Conservation (phyloP, 2,113 vertebrate genomes). For the Rhynchomys soricoides region DNA sequence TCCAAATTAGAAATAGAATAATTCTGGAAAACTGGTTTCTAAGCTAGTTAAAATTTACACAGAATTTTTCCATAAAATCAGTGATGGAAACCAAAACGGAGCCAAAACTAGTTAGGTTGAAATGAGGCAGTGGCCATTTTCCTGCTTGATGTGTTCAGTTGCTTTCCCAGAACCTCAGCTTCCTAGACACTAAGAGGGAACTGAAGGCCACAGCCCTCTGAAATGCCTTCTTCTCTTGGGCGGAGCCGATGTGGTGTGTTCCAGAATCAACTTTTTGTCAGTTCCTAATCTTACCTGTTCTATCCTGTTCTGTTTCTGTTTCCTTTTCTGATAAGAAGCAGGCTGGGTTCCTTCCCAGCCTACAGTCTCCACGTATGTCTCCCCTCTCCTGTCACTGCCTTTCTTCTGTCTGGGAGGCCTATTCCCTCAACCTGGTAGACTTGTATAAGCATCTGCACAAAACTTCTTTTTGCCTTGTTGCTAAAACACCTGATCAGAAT, state of each 20-base stretch:
- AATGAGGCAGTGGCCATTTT: conserved; percentile 21
- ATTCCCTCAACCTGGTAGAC: neutral
- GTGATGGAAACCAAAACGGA: conserved; percentile 41
- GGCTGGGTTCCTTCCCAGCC: neutral
- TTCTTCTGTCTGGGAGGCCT: neutral
- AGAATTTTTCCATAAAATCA: conserved; percentile 46
- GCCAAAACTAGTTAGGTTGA: conserved; percentile 53
- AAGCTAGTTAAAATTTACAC: conserved; percentile 33
- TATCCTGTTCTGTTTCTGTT: conserved; percentile 13
- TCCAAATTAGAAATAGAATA: conserved; percentile 36
- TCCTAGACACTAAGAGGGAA: neutral
- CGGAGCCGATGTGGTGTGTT: neutral
- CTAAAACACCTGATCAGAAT: conserved; percentile 1
- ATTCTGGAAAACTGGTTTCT: conserved; percentile 38
- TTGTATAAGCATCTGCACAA: neutral
- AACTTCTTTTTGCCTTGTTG: neutral
- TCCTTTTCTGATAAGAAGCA: conserved; percentile 26
- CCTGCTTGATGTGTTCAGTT: neutral
- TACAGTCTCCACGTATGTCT: neutral
- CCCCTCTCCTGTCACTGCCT: neutral
- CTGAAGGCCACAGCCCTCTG: neutral
- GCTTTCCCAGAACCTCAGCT: neutral
- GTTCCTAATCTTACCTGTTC: neutral
- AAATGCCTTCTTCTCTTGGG: neutral
- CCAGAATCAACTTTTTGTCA: neutral